Percentiles rank a stretch among this genome's conserved stretches.
These are phyloP conservation scores for Porites evermanni DNA, from an alignment of 92 coral and sea anemone species.

Conservation along the genomic window DNA sequence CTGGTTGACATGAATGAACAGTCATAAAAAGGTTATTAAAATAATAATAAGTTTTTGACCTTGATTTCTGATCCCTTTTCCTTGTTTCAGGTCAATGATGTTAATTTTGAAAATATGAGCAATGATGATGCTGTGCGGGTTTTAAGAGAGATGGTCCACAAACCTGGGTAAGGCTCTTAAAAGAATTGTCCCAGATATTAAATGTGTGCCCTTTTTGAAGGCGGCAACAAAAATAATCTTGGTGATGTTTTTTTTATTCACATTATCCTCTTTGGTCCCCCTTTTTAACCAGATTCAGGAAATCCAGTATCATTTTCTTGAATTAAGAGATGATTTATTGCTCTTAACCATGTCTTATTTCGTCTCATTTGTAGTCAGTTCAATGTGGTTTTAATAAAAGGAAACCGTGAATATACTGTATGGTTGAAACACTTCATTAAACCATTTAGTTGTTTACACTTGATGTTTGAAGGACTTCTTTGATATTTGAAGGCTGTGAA, in stretches of 20 bases:
- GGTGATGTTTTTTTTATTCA: neutral
- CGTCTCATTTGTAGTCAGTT: neutral
- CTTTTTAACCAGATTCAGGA: neutral
- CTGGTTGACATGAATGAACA: too few species aligned
- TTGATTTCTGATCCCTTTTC: neutral
- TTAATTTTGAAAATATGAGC: slow-evolving; percentile 99
- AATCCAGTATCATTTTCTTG: neutral
- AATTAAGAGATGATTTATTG: neutral
- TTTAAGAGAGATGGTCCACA: slow-evolving; percentile 98
- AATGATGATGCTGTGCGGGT: slow-evolving; percentile 99
- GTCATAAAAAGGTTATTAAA: neutral
- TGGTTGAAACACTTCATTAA: neutral
- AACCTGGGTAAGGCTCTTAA: slow-evolving; percentile 90
- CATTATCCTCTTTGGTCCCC: neutral
- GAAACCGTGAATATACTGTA: neutral
- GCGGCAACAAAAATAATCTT: neutral
- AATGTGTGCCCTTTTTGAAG: neutral
- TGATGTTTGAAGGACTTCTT: neutral
- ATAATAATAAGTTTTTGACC: neutral
- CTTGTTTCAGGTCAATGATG: slow-evolving; percentile 90
- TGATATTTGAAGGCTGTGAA: neutral
- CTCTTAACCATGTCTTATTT: neutral
- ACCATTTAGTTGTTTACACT: neutral
- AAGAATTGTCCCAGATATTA: too few species aligned
- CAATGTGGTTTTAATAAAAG: neutral